Evolutionary conservation across 2,797 vertebrate genomes (phyloP).

Genomic region (Parauchenoglanis punctatus): DNA sequence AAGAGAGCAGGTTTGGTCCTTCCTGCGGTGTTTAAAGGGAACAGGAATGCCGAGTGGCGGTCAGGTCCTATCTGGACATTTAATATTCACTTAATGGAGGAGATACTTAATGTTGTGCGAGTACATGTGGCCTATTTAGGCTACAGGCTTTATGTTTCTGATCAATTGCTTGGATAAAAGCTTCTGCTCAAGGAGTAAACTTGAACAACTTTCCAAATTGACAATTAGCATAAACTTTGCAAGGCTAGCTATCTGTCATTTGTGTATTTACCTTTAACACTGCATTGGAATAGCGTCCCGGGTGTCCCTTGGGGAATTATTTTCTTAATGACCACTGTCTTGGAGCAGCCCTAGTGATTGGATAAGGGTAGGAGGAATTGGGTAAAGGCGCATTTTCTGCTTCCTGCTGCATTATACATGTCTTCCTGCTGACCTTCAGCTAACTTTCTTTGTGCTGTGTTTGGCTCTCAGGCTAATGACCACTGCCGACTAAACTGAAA

Average conservation of each 20-base stretch:
- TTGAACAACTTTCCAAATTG: background rate
- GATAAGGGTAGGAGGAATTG: conserved; percentile 36
- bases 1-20: background rate
- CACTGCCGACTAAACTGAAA: conserved; percentile 48
- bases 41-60: background rate
- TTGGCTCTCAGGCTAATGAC: conserved; percentile 65
- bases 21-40: background rate
- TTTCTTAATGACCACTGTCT: conserved; percentile 17
- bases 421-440: conserved; percentile 45
- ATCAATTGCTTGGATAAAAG: background rate
- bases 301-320: conserved; percentile 22
- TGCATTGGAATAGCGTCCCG: background rate
- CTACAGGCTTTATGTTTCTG: background rate
- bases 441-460: conserved; percentile 67
- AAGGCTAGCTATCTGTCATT: background rate
- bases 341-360: conserved; percentile 15
- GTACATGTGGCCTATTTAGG: background rate
- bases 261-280: conserved; percentile 23
- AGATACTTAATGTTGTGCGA: background rate
- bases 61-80: conserved; percentile 6
- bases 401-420: conserved; percentile 41
- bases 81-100: background rate
- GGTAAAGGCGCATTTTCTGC: conserved; percentile 35
- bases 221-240: conserved; percentile 22
- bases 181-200: background rate